Percentiles rank a stretch among this genome's conserved stretches.
Evolutionary conservation across 2,797 vertebrate genomes (phyloP).

Genomic region (Salarias fasciatus): DNA sequence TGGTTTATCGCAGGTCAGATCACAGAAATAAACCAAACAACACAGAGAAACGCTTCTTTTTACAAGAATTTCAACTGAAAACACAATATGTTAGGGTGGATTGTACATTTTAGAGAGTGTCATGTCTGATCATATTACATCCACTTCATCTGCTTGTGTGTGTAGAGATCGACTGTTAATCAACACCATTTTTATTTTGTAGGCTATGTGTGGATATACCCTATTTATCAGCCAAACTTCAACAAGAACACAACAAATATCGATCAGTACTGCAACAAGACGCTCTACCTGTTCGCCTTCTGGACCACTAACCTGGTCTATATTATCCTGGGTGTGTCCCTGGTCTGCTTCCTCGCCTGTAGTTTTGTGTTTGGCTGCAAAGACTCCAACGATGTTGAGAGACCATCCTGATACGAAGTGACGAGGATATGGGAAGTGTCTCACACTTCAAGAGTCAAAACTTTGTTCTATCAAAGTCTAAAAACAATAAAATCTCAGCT

Average conservation of each 20-base stretch:
- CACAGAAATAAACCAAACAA: too few species aligned
- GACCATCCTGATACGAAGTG: background rate
- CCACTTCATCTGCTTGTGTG: too few species aligned
- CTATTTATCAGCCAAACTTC: conserved; percentile 54
- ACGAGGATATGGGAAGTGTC: rapidly evolving
- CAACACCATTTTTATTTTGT: background rate
- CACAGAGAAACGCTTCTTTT: too few species aligned
- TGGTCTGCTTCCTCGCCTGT: conserved; percentile 37
- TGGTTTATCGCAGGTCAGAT: conserved; percentile 81
- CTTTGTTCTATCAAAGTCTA: too few species aligned
- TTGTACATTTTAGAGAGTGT: too few species aligned
- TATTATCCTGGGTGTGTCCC: conserved; percentile 5
- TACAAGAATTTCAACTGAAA: too few species aligned
- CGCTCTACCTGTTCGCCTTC: conserved; percentile 60
- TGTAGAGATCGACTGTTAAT: too few species aligned
- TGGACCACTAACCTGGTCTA: conserved; percentile 52
- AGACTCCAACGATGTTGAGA: conserved; percentile 51
- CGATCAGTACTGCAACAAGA: conserved; percentile 51
- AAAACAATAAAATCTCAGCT: background rate
- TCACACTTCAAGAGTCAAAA: too few species aligned
- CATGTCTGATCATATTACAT: too few species aligned
- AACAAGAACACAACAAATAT: background rate
- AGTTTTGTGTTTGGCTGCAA: conserved; percentile 22
- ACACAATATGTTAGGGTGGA: too few species aligned
- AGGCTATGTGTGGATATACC: conserved; percentile 64